phyloP scores from a whole-genome alignment of 2,797 vertebrate genomes.

The Anomalospiza imberbis region DNA sequence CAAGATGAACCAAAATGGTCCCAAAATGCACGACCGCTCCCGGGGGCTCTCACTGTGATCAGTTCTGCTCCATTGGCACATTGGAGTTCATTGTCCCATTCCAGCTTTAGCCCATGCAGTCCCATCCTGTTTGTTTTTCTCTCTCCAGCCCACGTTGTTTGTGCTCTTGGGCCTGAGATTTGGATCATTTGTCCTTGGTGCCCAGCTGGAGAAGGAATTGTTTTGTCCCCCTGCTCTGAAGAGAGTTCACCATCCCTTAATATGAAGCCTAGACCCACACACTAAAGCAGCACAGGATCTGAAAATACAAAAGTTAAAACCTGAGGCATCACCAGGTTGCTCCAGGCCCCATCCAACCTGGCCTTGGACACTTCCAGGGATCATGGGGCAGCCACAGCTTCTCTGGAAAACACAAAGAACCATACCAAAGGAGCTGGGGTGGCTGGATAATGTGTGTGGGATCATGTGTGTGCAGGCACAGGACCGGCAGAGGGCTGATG shows the following conservation, averaged over 20 bases:
- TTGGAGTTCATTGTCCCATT: too few relatives aligned
- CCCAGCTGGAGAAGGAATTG: too few relatives aligned
- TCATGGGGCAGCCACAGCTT: neutral
- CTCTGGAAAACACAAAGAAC: neutral
- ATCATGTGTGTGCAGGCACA: neutral
- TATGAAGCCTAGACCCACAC: accelerated
- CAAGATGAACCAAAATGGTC: too few relatives aligned
- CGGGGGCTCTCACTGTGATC: too few relatives aligned
- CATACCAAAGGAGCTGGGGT: accelerated
- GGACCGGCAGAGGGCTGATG: neutral
- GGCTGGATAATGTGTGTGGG: accelerated
- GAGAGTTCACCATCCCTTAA: neutral
- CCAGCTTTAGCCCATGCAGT: too few relatives aligned
- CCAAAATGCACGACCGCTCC: too few relatives aligned
- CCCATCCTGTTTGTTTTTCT: too few relatives aligned
- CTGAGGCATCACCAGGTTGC: neutral
- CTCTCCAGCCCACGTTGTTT: too few relatives aligned
- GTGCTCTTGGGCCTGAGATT: too few relatives aligned
- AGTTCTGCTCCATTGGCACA: too few relatives aligned
- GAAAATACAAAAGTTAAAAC: neutral
- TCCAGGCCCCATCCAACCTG: accelerated
- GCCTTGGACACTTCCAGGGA: neutral
- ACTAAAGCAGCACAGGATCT: neutral
- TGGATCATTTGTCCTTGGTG: too few relatives aligned
- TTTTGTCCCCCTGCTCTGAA: too few relatives aligned